A percentile compares a stretch with the other conserved stretches of the same genome.
These are phyloP conservation scores for Enteromius mattozi DNA, from an alignment of 2,797 vertebrate species.

Conservation along the genomic window DNA sequence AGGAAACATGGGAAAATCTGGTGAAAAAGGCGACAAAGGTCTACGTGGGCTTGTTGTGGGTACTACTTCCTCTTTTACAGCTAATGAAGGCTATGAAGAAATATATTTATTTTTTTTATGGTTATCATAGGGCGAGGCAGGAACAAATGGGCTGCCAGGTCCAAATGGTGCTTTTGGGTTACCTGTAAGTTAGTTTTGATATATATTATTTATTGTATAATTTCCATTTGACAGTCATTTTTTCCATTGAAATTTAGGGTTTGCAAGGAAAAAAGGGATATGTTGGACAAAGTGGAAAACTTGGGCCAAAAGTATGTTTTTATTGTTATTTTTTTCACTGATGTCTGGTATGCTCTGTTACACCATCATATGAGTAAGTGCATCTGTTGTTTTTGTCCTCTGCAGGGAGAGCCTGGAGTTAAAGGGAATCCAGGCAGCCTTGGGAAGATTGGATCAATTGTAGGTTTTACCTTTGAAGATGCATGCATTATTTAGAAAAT, in stretches of 20 bases:
- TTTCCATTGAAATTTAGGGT: constrained; percentile 65
- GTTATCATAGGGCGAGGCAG: constrained; percentile 70
- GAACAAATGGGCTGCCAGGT: constrained; percentile 70
- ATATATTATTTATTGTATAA: neutral
- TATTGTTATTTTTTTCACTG: neutral
- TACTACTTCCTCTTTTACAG: constrained; percentile 36
- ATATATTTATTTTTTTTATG: neutral
- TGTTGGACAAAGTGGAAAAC: constrained; percentile 68
- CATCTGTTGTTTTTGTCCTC: neutral
- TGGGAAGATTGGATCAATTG: constrained; percentile 72
- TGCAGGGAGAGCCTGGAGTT: constrained; percentile 72
- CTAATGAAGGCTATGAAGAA: neutral
- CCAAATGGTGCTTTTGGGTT: constrained; percentile 63
- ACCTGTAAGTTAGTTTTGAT: constrained; percentile 59
- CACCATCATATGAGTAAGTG: neutral
- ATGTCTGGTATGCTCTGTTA: neutral
- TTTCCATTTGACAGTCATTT: constrained; percentile 1
- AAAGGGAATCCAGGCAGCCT: constrained; percentile 65
- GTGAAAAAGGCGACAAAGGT: constrained; percentile 73
- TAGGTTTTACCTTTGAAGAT: constrained; percentile 54
- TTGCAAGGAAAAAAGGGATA: constrained; percentile 70
- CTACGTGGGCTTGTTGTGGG: constrained; percentile 70
- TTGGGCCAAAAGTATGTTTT: constrained; percentile 73
- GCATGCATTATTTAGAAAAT: neutral
- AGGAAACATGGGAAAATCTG: constrained; percentile 71